A percentile compares a stretch with the other conserved stretches of the same genome.
phyloP scores from a whole-genome alignment of 2,113 vertebrate species.

The Excalfactoria chinensis region DNA sequence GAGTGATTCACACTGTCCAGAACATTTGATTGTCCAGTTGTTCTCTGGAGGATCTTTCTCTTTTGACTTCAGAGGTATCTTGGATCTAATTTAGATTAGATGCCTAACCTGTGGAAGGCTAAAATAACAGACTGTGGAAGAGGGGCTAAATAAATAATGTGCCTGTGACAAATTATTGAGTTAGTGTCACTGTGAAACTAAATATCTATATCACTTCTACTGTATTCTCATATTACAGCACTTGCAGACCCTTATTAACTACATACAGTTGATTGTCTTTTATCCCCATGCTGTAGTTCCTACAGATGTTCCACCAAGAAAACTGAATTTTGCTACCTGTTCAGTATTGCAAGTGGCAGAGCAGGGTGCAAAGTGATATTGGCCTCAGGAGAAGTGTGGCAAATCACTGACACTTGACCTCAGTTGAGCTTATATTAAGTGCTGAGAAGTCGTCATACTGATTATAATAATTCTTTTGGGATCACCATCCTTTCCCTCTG shows the following conservation, averaged over 20 bases:
- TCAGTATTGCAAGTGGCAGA: neutral
- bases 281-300: neutral
- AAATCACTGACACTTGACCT: slow-evolving; percentile 49
- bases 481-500: slow-evolving; percentile 6
- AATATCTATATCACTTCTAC: neutral
- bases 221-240: neutral
- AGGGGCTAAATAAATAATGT: neutral
- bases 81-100: neutral
- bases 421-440: slow-evolving; percentile 32
- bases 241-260: slow-evolving; percentile 16
- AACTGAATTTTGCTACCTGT: neutral
- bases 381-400: neutral
- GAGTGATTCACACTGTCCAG: neutral
- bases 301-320: slow-evolving; percentile 33
- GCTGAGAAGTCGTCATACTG: slow-evolving; percentile 23
- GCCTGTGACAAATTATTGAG: neutral
- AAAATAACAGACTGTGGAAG: neutral
- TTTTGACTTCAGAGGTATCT: neutral
- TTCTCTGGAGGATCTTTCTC: neutral
- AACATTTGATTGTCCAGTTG: neutral
- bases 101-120: neutral
- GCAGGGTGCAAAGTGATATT: neutral
- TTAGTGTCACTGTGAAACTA: neutral
- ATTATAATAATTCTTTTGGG: slow-evolving; percentile 40
- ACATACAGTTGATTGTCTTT: neutral